phyloP scores from a whole-genome alignment of 2,797 vertebrate species.

The Menidia menidia region DNA sequence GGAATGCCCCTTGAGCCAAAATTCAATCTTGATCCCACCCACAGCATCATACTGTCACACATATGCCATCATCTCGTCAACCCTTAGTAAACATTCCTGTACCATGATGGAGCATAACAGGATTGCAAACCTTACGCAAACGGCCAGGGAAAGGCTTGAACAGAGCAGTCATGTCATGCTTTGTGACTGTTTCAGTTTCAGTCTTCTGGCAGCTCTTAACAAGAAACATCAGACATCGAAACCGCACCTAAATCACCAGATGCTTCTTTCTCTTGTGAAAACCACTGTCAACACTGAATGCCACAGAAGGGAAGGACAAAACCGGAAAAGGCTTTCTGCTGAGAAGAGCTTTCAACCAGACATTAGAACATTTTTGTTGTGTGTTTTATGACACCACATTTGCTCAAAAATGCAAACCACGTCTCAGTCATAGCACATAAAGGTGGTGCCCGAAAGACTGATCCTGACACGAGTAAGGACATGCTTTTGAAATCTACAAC shows the following conservation, averaged over 20 bases:
- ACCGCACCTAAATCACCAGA: background rate
- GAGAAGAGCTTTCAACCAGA: background rate
- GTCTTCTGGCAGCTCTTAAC: background rate
- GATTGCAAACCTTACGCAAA: no score
- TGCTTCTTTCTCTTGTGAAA: constrained; percentile 4
- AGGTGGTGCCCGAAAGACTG: constrained; percentile 20
- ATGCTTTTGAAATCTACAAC: background rate
- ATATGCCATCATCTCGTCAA: no score
- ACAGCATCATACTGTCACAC: no score
- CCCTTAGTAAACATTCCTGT: no score
- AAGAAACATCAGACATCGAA: background rate
- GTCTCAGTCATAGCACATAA: background rate
- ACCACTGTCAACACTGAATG: background rate
- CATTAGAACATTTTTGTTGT: background rate
- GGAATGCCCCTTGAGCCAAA: no score
- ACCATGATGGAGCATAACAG: no score
- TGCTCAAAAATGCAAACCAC: constrained; percentile 45
- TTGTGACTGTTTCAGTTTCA: background rate
- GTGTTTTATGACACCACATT: background rate
- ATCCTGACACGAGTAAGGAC: background rate
- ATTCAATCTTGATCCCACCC: no score
- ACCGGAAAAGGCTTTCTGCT: background rate
- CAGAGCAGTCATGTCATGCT: no score
- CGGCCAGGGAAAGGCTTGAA: no score
- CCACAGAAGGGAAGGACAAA: background rate